Evolutionary conservation across 2,888 invertebrate genomes (phyloP).

Genomic region (Arenicola marina): DNA sequence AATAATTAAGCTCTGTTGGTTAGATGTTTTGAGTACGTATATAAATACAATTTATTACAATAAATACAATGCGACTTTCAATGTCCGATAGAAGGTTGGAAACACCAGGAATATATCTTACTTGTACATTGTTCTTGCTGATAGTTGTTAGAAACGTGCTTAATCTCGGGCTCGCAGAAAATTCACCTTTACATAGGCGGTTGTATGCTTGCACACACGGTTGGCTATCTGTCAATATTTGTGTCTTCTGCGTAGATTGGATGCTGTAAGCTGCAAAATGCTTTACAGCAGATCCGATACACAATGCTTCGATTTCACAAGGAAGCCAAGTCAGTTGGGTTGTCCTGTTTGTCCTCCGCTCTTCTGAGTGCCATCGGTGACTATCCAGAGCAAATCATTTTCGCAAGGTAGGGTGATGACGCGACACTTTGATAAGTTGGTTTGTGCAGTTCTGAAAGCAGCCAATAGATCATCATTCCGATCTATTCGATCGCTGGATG

Average conservation of each 20-base stretch:
- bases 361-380: slow-evolving; percentile 20
- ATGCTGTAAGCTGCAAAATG: slow-evolving; percentile 12
- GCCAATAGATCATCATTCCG: slow-evolving; percentile 15
- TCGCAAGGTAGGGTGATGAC: slow-evolving; percentile 17
- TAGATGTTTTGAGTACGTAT: background rate
- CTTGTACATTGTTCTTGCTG: slow-evolving; percentile 1
- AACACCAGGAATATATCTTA: slow-evolving; percentile 6
- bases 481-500: slow-evolving; percentile 19
- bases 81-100: slow-evolving; percentile 11
- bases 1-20: background rate
- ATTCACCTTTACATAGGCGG: slow-evolving; percentile 3
- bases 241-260: background rate
- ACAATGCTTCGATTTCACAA: slow-evolving; percentile 13
- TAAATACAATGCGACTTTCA: slow-evolving; percentile 6
- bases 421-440: slow-evolving; percentile 4
- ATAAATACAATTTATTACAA: background rate
- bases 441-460: slow-evolving; percentile 15
- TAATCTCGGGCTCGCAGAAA: slow-evolving; percentile 10
- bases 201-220: slow-evolving; percentile 15
- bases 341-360: slow-evolving; percentile 14
- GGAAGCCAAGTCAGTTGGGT: slow-evolving; percentile 13
- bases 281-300: slow-evolving; percentile 11
- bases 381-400: slow-evolving; percentile 22
- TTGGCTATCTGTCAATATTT: slow-evolving; percentile 5
- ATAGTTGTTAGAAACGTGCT: slow-evolving; percentile 9